Evolutionary conservation across 2,113 vertebrate genomes (phyloP).

Genomic region (Echinops telfairi): DNA sequence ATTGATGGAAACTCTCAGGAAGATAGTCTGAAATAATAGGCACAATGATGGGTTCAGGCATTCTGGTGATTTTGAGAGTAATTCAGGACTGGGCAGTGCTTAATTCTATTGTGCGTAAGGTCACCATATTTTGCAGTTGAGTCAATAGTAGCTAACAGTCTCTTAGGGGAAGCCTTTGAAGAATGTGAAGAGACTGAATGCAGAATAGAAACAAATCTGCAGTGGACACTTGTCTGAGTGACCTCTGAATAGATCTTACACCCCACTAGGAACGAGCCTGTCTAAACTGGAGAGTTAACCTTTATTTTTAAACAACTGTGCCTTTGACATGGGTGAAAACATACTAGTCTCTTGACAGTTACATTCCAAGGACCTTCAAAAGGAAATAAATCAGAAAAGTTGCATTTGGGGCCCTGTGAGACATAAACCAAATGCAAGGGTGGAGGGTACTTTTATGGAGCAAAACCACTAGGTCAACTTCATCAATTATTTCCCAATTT

Average conservation of each 20-base stretch:
- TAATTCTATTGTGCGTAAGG: neutral
- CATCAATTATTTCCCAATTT: no score
- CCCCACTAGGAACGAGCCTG: neutral
- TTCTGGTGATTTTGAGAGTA: neutral
- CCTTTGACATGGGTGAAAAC: neutral
- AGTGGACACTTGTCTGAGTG: neutral
- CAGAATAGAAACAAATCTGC: neutral
- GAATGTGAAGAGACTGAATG: neutral
- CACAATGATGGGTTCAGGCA: neutral
- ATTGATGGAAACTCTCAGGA: neutral
- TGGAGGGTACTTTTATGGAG: neutral
- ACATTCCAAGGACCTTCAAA: neutral
- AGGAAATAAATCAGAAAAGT: constrained; percentile 3
- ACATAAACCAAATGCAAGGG: neutral
- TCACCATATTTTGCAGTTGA: neutral
- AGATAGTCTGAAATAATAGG: neutral
- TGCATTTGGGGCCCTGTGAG: neutral
- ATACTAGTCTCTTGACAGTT: neutral
- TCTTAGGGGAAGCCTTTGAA: neutral
- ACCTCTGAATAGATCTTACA: neutral
- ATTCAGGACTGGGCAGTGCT: neutral
- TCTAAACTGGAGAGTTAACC: neutral
- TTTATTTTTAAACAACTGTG: constrained; percentile 11
- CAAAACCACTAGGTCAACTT: neutral
- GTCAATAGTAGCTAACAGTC: neutral